Base-by-base conservation (phyloP, 2,888 invertebrate species). In the Drosophila acutilabella region DNA sequence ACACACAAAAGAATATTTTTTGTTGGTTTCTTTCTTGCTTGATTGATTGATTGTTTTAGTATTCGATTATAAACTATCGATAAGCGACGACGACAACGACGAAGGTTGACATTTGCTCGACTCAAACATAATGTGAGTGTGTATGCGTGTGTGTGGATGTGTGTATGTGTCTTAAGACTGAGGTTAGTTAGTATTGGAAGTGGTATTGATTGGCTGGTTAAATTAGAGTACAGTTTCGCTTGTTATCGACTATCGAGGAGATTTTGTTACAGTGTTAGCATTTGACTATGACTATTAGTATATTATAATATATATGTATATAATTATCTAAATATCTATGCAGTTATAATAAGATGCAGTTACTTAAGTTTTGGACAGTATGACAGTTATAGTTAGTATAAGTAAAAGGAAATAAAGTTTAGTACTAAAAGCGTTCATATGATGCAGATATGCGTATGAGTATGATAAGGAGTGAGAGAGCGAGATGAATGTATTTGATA, bases 1-100 rank as follows among this genome's bases (percentile, higher is more conserved):
- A 88, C 78, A 83, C 80, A 89, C 80, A 78, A 75, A 84, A 80
- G 71, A 78, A 78, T 77, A 81, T 78, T 81, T 76, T 76, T 78
- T 82, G 71, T 75, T 74, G 74, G 71, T 71, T 87, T 80, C 66
- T 79, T 81, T 69, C 65, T 72, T 75, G 67, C 68, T 66, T 71
- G 64, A 61, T 54, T 66, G 41, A 7, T 57, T 56, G 56, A 10
- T 38, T 48, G 36, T 40, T 45, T 20, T 40, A 40, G 16, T 54
- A 45, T 58, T 57, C 50, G 38, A 45, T 65, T 71, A 57, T 30
- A 40, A 56, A 10, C 53, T 42, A 56, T 50, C 57, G 59, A 74
- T 56, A 42, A 36, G 40, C 45, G 50, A 60, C 23, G 52, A 42
- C 41, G 44, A 51, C 45, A 42, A 54, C 33, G 54, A 56, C 44